Base-by-base conservation (phyloP, 92 coral and sea anemone species). In the Diadumene lineata region DNA sequence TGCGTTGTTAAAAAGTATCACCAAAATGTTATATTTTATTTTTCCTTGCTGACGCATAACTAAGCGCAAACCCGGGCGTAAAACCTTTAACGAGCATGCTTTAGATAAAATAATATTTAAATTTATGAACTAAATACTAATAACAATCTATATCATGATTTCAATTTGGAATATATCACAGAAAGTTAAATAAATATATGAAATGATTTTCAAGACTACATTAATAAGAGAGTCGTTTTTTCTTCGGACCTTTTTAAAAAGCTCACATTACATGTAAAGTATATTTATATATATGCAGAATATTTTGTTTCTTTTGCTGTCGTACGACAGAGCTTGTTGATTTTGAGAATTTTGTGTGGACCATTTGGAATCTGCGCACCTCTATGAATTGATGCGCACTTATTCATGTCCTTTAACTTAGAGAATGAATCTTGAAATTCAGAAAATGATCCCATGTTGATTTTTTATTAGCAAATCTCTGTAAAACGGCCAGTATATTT, bases 161-260 rank as follows among this genome's bases (percentile, higher is more conserved):
- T 62, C 7, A 62, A 32, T 72, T 46, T 7, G 31, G 34, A 19
- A 53, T 53, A 56, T 72, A 55, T 17, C 26, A 72, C 55, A 34
- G 50, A 72, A 72, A 72, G n/a, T 56, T 72, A 72, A 53, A 72
- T 72, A 72, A 72, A 72, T 72, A 72, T 56, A 72, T 72, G 77
- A 72, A 72, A 55, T 56, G 27, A 70, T 70, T 70, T 31, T n/a
- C n/a, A n/a, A n/a, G 64, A 51, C 75, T 70, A 70, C 75, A 64
- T n/a, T n/a, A n/a, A 4, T 72, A 72, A 51, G 55, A 56, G 66
- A 72, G 58, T 53, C 24, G 4, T 72, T 61, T 34, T 72, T 32
- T 61, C 34, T 72, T 31, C 56, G 55, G 77, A 72, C 38, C 68
- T 21, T 72, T 67, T 33, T 32, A 72, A 56, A 72, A 72, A 72